Evolutionary conservation across 1,140 invertebrate genomes (phyloP), one percentile per base, ranked within the genome.

Genomic region (Drosophila mauritiana): DNA sequence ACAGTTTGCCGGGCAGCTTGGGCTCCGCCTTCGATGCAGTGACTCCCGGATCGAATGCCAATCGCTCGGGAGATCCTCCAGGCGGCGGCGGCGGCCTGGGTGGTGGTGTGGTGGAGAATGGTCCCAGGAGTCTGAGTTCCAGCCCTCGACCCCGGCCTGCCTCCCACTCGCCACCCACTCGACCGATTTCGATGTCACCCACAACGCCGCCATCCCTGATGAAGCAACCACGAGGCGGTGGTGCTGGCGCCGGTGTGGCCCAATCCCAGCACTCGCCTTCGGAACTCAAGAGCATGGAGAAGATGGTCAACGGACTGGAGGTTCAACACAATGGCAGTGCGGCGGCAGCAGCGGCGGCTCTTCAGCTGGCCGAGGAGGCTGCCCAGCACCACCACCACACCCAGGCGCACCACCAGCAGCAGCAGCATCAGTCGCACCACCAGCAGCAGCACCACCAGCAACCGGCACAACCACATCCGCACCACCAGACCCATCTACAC

Each of bases 221-320:
- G 42, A 92, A 80, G 69, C 42, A 45, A 11, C 90, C 54, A 13
- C 45, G 56, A 3, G 43, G 43, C 12, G 43, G 43, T 4, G 45
- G 20, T 2, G 15, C 17, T 12, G 6, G 15, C 1, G 8, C 25
- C 22, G 36, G 36, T 8, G 37, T 48, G 0, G 6, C 62, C 0
- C 63, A 73, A 17, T 13, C 83, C 5, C 82, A 90, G 72, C 78
- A 93, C 93, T 95, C 63, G 95, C 95, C 81, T 6, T 92, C 92
- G 49, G 97, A 98, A 93, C 94, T 99, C 61, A 98, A 98, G 93
- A 98, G 96, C 92, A 99, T 99, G 93, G 97, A 99, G 93, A 98
- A 98, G 91, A 98, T 98, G 97, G 97, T 98, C 68, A 98, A 98
- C 93, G 97, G 97, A 1, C 93, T 98, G 27, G 97, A 98, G 92